phyloP scores from a whole-genome alignment of 1,140 invertebrate species.

The Antheraea pernyi region DNA sequence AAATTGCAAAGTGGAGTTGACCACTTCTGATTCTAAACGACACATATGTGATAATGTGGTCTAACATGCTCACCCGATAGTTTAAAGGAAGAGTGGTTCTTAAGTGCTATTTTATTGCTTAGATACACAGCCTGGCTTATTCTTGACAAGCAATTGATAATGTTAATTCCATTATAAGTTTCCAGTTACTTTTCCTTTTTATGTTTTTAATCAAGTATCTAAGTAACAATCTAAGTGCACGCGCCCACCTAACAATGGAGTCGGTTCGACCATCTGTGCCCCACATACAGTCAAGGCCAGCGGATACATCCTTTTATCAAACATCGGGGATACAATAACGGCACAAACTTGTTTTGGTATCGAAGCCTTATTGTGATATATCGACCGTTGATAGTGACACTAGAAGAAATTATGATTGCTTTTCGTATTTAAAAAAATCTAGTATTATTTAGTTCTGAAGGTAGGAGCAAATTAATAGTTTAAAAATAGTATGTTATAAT shows the following conservation, averaged over 20 bases:
- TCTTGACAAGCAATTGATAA: too few species aligned
- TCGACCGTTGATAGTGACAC: conserved; percentile 10
- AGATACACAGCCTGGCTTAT: too few species aligned
- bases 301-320: conserved; percentile 50
- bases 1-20: too few species aligned
- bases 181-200: not conserved
- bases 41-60: too few species aligned
- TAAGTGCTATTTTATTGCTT: too few species aligned
- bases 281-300: conserved; percentile 48
- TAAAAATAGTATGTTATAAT: too few species aligned
- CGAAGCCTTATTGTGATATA: conserved; percentile 41
- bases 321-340: conserved; percentile 40
- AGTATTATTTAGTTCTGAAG: not conserved
- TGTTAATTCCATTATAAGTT: not conserved
- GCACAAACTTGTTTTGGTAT: conserved; percentile 33
- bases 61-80: too few species aligned
- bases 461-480: too few species aligned
- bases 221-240: conserved; percentile 16
- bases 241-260: conserved; percentile 34
- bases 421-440: not conserved
- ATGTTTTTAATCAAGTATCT: not conserved
- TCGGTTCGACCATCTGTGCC: conserved; percentile 49
- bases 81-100: too few species aligned
- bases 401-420: not conserved
- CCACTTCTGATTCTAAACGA: too few species aligned